These are phyloP conservation scores for Aurelia aurita DNA, from an alignment of 30 jellyfish, hydroid and myxozoan species.

Conservation along the genomic window DNA sequence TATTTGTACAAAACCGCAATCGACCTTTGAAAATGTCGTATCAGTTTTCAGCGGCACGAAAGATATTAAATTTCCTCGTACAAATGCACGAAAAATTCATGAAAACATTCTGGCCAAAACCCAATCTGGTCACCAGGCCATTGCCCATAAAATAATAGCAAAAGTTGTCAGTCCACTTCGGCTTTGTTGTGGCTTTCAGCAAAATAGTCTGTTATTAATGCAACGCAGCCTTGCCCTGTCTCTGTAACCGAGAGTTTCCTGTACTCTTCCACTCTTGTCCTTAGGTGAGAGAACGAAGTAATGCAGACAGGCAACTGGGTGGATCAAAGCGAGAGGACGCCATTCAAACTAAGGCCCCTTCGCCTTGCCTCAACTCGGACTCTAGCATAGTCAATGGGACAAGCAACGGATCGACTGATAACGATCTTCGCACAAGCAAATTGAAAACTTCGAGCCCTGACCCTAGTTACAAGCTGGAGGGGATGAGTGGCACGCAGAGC, in stretches of 20 bases:
- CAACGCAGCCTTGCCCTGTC: conserved; percentile 57
- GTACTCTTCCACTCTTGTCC: conserved; percentile 39
- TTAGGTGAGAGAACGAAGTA: conserved; percentile 73
- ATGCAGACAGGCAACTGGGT: conserved; percentile 62
- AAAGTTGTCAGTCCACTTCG: conserved; percentile 1
- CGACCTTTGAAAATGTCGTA: conserved; percentile 55
- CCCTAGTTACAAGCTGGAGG: conserved; percentile 15
- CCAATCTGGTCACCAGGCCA: conserved; percentile 38
- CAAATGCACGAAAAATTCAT: not conserved
- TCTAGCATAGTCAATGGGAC: conserved; percentile 56
- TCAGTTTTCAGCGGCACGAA: conserved; percentile 41
- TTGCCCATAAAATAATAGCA: conserved; percentile 1
- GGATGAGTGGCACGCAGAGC: conserved; percentile 48
- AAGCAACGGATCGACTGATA: conserved; percentile 20
- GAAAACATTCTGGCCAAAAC: not conserved
- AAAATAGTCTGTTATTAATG: conserved; percentile 46
- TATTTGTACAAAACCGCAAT: conserved; percentile 63
- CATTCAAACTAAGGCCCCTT: conserved; percentile 44
- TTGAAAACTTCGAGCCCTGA: conserved; percentile 15
- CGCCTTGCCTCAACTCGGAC: conserved; percentile 47
- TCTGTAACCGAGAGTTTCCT: conserved; percentile 54
- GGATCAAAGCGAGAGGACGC: conserved; percentile 48
- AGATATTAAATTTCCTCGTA: not conserved
- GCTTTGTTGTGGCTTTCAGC: conserved; percentile 43
- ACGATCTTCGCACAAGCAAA: conserved; percentile 7